Base-by-base conservation (phyloP, 2,888 invertebrate genomes). In the Drosophila longiperda region DNA sequence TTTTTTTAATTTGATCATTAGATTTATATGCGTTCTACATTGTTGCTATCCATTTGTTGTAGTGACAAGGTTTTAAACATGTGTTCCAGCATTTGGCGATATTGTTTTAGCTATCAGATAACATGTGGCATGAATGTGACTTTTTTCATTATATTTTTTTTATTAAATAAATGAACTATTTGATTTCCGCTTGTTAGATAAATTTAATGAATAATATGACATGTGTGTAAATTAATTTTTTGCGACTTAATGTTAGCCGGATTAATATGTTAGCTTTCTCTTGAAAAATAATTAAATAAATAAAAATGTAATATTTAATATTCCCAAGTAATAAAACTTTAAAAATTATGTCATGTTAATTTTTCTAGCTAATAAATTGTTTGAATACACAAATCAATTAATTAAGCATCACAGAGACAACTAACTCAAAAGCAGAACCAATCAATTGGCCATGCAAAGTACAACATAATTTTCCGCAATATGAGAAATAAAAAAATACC, bases 391-490 rank as follows among this genome's bases (percentile, higher is more conserved):
- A 45, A 45, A 23, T 45, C 45, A 45, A 23, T 76, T 64, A 78
- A 53, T 57, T 52, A 36, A 32, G 49, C 34, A 29, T 49, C 48
- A 32, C 23, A 40, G 55, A 48, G 49, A 29, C 63, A 73, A 73
- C 69, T 36, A 62, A 65, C 45, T 26, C 29, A 36, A 17, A 36
- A 38, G 53, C 58, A 45, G 40, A 57, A 58, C 33, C 75, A 64
- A 62, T 59, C 63, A 75, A 61, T 69, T 72, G 36, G 49, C 38
- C 53, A 61, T 59, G 55, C 29, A 45, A 65, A 70, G 73, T 79
- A 80, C 85, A 86, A 87, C 85, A 91, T 92, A 82, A 92, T 92
- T 91, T 91, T 89, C 91, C 90, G 90, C 91, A 85, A 85, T 89
- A 89, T 87, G 89, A 87, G 80, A 85, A 90, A 83, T 23, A 82